These are phyloP conservation scores for Cotesia congregata DNA, from an alignment of 2,888 invertebrate genomes.

Conservation along the genomic window DNA sequence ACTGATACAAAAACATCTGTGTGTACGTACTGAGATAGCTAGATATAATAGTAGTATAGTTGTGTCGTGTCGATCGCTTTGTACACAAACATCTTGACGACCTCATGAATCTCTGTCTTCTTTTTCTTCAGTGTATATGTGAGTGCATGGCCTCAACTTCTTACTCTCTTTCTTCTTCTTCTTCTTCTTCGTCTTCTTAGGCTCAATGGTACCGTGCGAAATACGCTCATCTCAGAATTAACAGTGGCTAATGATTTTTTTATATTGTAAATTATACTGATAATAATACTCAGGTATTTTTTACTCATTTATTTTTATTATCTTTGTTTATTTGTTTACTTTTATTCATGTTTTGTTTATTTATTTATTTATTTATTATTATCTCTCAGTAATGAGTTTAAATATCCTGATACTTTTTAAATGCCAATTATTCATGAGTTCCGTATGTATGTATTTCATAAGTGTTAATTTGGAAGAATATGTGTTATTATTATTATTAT, in stretches of 20 bases:
- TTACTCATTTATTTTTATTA: neutral
- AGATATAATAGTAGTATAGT: constrained; percentile 6
- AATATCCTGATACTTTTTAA: neutral
- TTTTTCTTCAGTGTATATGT: constrained; percentile 24
- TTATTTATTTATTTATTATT: too few species aligned
- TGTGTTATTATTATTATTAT: neutral
- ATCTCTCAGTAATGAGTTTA: neutral
- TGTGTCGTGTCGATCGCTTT: constrained; percentile 37
- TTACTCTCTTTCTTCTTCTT: neutral
- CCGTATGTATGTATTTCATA: neutral
- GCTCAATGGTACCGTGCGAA: constrained; percentile 32
- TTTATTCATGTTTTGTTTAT: neutral
- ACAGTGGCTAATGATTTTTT: constrained; percentile 6
- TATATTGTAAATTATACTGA: neutral
- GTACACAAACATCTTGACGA: constrained; percentile 48
- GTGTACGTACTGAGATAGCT: neutral
- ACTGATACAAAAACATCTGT: neutral
- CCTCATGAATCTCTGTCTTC: constrained; percentile 20
- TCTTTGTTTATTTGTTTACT: neutral
- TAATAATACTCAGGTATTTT: constrained; percentile 4
- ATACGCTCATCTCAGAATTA: constrained; percentile 34
- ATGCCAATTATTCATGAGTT: neutral
- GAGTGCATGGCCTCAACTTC: constrained; percentile 22
- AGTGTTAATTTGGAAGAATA: too few species aligned
- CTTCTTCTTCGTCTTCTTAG: neutral